Evolutionary conservation across 2,797 vertebrate genomes (phyloP).

Genomic region (Dryobates pubescens): DNA sequence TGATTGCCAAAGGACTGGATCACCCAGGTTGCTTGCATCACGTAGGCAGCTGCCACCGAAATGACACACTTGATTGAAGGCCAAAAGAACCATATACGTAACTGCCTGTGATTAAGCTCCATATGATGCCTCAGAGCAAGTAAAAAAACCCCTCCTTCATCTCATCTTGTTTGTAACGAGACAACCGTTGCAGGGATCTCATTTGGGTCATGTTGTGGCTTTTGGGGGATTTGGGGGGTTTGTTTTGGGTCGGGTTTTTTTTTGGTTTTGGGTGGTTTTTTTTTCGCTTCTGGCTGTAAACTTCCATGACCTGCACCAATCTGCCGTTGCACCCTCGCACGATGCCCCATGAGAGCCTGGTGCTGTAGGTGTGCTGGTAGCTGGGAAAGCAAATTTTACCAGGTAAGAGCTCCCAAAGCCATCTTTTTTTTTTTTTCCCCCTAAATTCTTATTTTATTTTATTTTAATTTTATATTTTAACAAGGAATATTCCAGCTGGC

Average conservation of each 20-base stretch:
- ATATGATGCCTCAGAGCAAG: slow-evolving; percentile 52
- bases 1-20: slow-evolving; percentile 36
- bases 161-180: slow-evolving; percentile 52
- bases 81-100: slow-evolving; percentile 61
- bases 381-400: slow-evolving; percentile 33
- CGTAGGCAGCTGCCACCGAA: slow-evolving; percentile 68
- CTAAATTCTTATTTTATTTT: too few relatives aligned
- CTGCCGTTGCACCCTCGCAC: neutral
- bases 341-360: slow-evolving; percentile 50
- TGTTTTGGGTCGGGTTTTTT: neutral
- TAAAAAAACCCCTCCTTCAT: slow-evolving; percentile 67
- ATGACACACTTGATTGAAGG: slow-evolving; percentile 74
- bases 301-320: slow-evolving; percentile 54
- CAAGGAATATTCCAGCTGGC: neutral
- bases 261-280: neutral
- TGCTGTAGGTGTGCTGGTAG: slow-evolving; percentile 50
- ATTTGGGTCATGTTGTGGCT: slow-evolving; percentile 55
- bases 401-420: slow-evolving; percentile 49
- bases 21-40: slow-evolving; percentile 58
- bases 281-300: slow-evolving; percentile 32
- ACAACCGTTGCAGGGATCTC: slow-evolving; percentile 44
- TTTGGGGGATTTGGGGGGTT: slow-evolving; percentile 11
- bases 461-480: too few relatives aligned
- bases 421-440: neutral
- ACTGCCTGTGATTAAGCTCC: slow-evolving; percentile 69